Conservation (phyloP, 1,140 invertebrate species). For the Papilio dardanus region DNA sequence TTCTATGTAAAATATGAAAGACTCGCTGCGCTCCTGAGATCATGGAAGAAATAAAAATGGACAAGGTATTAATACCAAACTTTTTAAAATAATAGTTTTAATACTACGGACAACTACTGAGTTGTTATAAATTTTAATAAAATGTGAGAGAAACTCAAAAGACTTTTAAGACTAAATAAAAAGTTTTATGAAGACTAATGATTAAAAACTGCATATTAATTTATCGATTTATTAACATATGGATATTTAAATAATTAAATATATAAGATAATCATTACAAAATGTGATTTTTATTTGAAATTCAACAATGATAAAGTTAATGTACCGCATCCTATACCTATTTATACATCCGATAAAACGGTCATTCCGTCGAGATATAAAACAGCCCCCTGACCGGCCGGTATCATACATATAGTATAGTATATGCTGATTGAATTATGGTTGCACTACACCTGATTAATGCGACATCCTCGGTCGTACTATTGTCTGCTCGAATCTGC, state of each 20-base stretch:
- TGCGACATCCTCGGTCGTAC: conserved; percentile 77
- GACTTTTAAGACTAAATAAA: too few species aligned
- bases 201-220: too few species aligned
- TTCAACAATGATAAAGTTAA: neutral
- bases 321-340: neutral
- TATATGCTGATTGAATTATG: conserved; percentile 77
- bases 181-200: too few species aligned
- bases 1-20: conserved; percentile 82
- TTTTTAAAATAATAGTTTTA: too few species aligned
- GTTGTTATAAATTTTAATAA: too few species aligned
- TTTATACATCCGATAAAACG: conserved; percentile 53
- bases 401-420: conserved; percentile 38
- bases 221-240: too few species aligned
- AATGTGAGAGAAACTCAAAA: too few species aligned
- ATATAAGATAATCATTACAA: too few species aligned
- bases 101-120: too few species aligned
- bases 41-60: conserved; percentile 46
- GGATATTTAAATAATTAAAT: too few species aligned
- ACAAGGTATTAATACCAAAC: conserved; percentile 49
- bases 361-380: conserved; percentile 63
- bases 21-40: conserved; percentile 53
- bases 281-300: too few species aligned
- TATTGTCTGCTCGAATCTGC: conserved; percentile 77
- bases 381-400: conserved; percentile 50
- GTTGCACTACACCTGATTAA: conserved; percentile 76